phyloP scores from a whole-genome alignment of 2,113 vertebrate genomes.

The Dendrocopos noguchii region DNA sequence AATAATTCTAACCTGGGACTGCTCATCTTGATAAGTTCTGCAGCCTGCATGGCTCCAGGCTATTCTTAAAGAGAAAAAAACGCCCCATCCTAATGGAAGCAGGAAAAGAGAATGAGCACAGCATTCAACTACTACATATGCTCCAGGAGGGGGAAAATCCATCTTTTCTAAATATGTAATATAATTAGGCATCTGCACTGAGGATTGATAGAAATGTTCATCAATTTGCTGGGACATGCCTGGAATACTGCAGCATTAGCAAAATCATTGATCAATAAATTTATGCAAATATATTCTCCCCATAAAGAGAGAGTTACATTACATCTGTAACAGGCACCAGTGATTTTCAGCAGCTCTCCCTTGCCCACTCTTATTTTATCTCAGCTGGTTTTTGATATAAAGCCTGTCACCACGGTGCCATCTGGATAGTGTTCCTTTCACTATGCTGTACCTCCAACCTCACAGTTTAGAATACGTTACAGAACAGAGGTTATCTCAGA shows the following conservation, averaged over 20 bases:
- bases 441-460: neutral
- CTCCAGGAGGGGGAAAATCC: constrained; percentile 27
- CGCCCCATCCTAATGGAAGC: neutral
- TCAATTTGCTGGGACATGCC: constrained; percentile 41
- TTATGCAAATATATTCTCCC: constrained; percentile 49
- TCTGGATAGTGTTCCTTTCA: constrained; percentile 59
- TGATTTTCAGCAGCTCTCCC: constrained; percentile 29
- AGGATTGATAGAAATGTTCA: constrained; percentile 46
- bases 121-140: constrained; percentile 13
- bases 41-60: constrained; percentile 10
- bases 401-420: constrained; percentile 65
- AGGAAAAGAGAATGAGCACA: constrained; percentile 22
- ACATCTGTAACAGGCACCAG: constrained; percentile 29
- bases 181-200: neutral
- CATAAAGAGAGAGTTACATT: constrained; percentile 38
- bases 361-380: constrained; percentile 5
- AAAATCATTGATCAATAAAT: constrained; percentile 52
- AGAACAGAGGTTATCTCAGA: constrained; percentile 44
- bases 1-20: constrained; percentile 24
- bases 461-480: neutral
- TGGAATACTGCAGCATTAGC: constrained; percentile 36
- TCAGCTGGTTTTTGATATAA: constrained; percentile 38
- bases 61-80: constrained; percentile 24
- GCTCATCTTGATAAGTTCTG: constrained; percentile 13
- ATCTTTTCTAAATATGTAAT: constrained; percentile 50